Evolutionary conservation across 23 tunicate genomes (phyloP).

Genomic region (Trididemnum clinides): DNA sequence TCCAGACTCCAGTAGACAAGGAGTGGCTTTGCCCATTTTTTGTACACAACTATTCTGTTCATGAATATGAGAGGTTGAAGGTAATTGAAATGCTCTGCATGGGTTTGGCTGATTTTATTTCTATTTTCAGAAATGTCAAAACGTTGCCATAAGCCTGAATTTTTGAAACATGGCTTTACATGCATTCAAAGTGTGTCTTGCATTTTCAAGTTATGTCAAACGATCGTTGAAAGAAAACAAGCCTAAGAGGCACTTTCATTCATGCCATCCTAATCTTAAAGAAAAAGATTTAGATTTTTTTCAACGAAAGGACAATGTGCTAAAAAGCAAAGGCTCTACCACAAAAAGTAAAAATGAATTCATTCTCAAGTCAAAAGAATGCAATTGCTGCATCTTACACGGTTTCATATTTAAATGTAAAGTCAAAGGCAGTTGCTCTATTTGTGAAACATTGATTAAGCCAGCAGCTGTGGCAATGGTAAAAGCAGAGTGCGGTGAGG

Average conservation of each 20-base stretch:
- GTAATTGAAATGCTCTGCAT: no score
- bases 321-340: background rate
- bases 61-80: no score
- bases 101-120: no score
- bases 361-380: background rate
- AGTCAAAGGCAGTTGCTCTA: background rate
- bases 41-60: no score
- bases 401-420: background rate
- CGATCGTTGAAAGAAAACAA: conserved; percentile 12
- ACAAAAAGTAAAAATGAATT: background rate
- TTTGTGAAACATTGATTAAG: no score
- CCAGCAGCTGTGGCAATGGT: conserved; percentile 21
- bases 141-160: background rate
- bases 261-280: conserved; percentile 15
- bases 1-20: no score
- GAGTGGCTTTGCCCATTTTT: no score
- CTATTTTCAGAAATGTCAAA: background rate
- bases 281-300: background rate
- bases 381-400: conserved; percentile 14
- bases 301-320: background rate
- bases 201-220: background rate
- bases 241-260: conserved; percentile 4
- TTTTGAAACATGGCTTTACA: conserved; percentile 8
- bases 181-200: background rate
- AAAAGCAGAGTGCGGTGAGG: conserved; percentile 9